These are phyloP conservation scores for Slavum lentiscoides DNA, from an alignment of 2,888 invertebrate species.

Conservation along the genomic window DNA sequence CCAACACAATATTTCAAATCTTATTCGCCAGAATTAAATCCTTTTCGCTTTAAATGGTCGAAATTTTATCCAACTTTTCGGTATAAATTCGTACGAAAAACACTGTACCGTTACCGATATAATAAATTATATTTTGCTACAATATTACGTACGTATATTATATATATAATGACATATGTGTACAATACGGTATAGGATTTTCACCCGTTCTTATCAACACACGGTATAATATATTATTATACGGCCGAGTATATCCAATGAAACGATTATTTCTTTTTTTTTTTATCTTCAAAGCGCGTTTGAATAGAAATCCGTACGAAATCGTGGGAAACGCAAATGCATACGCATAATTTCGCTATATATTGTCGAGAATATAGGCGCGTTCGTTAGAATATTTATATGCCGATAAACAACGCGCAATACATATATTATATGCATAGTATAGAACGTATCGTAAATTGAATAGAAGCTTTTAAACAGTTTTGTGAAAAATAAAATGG, in stretches of 20 bases:
- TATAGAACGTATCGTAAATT: not conserved
- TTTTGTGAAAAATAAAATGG: too few relatives aligned
- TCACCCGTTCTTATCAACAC: not conserved
- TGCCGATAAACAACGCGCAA: not conserved
- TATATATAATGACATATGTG: not conserved
- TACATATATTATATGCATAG: too few relatives aligned
- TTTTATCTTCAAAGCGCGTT: not conserved
- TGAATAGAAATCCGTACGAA: not conserved
- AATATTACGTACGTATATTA: too few relatives aligned
- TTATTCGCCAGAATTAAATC: too few relatives aligned
- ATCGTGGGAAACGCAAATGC: not conserved
- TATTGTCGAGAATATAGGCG: not conserved
- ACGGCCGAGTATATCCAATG: not conserved
- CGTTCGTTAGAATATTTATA: not conserved
- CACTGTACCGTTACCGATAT: too few relatives aligned
- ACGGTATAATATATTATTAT: not conserved
- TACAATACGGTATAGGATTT: too few relatives aligned
- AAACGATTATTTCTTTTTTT: not conserved
- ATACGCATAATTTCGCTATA: constrained; percentile 17
- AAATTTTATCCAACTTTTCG: too few relatives aligned
- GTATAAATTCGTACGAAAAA: too few relatives aligned
- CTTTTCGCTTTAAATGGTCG: too few relatives aligned
- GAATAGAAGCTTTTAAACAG: not conserved
- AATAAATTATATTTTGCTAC: too few relatives aligned
- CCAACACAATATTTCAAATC: too few relatives aligned